Percentiles rank a stretch among this genome's conserved stretches.
phyloP scores from a whole-genome alignment of 2,888 invertebrate species.

The Itoplectis maculator region DNA sequence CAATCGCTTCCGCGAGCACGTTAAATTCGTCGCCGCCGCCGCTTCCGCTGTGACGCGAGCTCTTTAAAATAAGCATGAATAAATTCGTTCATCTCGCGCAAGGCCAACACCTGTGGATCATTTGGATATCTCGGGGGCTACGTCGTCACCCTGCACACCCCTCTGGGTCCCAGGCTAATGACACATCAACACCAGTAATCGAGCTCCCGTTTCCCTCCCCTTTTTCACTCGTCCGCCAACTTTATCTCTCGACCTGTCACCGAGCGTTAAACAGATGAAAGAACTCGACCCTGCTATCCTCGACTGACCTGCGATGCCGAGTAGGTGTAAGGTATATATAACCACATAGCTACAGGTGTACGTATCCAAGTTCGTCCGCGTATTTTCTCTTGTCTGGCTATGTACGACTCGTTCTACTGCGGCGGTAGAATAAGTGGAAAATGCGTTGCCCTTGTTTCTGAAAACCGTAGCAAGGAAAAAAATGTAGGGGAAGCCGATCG shows the following conservation, averaged over 20 bases:
- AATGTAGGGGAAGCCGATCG: background rate
- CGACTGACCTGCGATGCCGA: background rate
- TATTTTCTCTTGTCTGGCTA: background rate
- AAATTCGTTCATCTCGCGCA: constrained; percentile 8
- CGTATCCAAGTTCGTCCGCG: background rate
- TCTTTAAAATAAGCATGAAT: constrained; percentile 28
- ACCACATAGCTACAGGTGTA: background rate
- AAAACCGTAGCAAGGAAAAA: constrained; percentile 22
- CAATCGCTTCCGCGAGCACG: background rate
- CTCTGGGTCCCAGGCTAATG: background rate
- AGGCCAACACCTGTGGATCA: constrained; percentile 22
- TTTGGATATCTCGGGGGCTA: background rate
- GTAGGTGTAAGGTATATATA: background rate
- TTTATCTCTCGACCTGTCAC: background rate
- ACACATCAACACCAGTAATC: background rate
- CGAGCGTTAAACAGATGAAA: background rate
- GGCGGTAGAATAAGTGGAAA: constrained; percentile 1
- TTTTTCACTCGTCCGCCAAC: background rate
- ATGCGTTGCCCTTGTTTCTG: constrained; percentile 10
- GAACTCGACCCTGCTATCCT: background rate
- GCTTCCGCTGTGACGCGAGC: background rate
- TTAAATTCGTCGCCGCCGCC: background rate
- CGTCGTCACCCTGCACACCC: background rate
- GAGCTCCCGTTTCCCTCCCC: background rate
- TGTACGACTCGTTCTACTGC: constrained; percentile 13